phyloP scores from a whole-genome alignment of 2,888 invertebrate species.

The Calameuta filiformis region DNA sequence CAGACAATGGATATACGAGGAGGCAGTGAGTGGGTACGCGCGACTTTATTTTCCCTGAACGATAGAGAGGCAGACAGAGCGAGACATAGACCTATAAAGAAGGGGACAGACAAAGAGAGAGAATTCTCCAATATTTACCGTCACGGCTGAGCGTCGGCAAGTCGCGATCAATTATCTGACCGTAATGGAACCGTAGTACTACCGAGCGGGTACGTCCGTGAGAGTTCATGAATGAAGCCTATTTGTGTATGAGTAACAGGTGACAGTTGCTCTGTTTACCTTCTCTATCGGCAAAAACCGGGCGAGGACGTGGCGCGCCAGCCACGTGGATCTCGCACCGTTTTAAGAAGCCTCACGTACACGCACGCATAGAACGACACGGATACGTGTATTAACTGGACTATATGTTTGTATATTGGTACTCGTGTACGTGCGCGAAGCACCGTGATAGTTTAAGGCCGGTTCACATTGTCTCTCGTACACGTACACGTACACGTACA shows the following conservation, averaged over 20 bases:
- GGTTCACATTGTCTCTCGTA: neutral
- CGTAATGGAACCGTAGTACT: constrained; percentile 1
- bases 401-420: neutral
- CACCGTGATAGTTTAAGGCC: neutral
- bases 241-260: constrained; percentile 53
- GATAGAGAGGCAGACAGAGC: neutral
- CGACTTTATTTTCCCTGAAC: neutral
- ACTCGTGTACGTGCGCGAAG: neutral
- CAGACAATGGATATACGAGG: neutral
- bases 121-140: constrained; percentile 2
- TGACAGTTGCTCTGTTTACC: constrained; percentile 52
- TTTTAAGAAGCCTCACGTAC: constrained; percentile 20
- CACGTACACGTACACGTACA: neutral
- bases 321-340: constrained; percentile 30
- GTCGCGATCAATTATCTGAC: constrained; percentile 4
- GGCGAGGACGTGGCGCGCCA: constrained; percentile 14
- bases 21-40: neutral
- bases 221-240: constrained; percentile 53
- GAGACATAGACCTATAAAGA: too few species aligned
- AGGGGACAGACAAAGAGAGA: neutral
- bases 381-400: neutral
- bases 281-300: constrained; percentile 47
- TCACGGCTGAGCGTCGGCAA: constrained; percentile 1
- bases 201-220: constrained; percentile 6
- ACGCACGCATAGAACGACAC: neutral